phyloP scores from a whole-genome alignment of 2,113 vertebrate genomes.

The Desmodus rotundus region DNA sequence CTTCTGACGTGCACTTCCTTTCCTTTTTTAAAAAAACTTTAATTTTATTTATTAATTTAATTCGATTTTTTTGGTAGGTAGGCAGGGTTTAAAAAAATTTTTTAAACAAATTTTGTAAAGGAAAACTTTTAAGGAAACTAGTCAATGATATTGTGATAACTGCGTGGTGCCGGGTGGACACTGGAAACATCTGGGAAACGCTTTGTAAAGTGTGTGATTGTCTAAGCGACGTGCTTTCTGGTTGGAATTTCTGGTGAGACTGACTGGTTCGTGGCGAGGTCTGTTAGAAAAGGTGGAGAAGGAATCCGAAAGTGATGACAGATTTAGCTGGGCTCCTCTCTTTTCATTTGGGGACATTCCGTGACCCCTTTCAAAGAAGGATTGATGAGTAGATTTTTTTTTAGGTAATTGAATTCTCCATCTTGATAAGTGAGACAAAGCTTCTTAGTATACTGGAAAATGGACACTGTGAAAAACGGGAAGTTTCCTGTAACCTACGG shows the following conservation, averaged over 20 bases:
- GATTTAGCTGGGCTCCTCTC: not conserved
- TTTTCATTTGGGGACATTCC: not conserved
- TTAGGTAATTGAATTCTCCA: not conserved
- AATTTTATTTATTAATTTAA: too few species aligned
- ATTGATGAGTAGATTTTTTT: not conserved
- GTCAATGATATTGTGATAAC: not conserved
- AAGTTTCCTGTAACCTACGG: not conserved
- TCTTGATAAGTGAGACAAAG: not conserved
- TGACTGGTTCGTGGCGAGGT: rapidly evolving
- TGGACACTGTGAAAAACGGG: not conserved
- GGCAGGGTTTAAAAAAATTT: not conserved
- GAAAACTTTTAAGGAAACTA: rapidly evolving
- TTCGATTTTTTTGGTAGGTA: not conserved
- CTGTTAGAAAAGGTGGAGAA: not conserved
- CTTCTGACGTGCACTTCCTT: not conserved
- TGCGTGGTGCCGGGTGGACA: rapidly evolving
- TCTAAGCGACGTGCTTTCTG: not conserved
- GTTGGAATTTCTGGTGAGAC: not conserved
- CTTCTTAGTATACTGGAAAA: not conserved
- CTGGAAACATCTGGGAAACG: too few species aligned
- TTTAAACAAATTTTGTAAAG: not conserved
- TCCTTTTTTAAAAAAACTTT: not conserved
- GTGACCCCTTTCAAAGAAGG: not conserved
- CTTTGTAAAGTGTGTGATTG: rapidly evolving
- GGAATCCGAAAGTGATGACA: not conserved